Evolutionary conservation across 2,888 invertebrate genomes (phyloP), one percentile per base, ranked within the genome.

Genomic region (Cerceris rybyensis): DNA sequence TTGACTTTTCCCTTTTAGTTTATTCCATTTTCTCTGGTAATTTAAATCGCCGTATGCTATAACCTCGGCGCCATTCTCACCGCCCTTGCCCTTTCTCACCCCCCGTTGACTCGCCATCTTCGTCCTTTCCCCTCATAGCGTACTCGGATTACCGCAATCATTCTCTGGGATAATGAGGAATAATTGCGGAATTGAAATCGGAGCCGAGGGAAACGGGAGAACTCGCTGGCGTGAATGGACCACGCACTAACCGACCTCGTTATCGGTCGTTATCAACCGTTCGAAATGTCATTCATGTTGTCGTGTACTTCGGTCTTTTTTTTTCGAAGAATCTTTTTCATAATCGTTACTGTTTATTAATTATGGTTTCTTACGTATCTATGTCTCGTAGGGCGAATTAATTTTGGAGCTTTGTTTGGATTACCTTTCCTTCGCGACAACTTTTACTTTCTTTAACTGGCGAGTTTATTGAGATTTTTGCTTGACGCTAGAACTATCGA

Each of bases 141-240:
- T 55, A 71, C 70, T 84, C 84, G 55, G 67, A 79, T 83, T 82
- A 84, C 79, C 71, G 61, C 67, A 70, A 84, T 76, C 75, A 67
- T 84, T 83, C 70, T 66, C 57, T 8, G 43, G 63, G 58, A 70
- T 84, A 82, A 83, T 72, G 74, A 82, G 79, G 50, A 81, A 82
- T 81, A 78, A 78, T 81, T 74, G 71, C 60, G 67, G 52, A 75
- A 80, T 80, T 80, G 82, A 81, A 83, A 84, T 78, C 58, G 72
- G 70, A 83, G 57, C 63, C 64, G 49, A 14, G 50, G 50, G 70
- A 81, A 84, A 78, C 69, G 54, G 67, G 65, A 78, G 73, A 72
- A 65, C n/a, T 17, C 28, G 54, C 7, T 13, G 66, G 63, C 61
- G 58, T 64, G 54, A 17, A 52, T 70, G 60, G 55, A 65, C 50